phyloP scores from a whole-genome alignment of 1,140 invertebrate species.

The Eurosta solidaginis region DNA sequence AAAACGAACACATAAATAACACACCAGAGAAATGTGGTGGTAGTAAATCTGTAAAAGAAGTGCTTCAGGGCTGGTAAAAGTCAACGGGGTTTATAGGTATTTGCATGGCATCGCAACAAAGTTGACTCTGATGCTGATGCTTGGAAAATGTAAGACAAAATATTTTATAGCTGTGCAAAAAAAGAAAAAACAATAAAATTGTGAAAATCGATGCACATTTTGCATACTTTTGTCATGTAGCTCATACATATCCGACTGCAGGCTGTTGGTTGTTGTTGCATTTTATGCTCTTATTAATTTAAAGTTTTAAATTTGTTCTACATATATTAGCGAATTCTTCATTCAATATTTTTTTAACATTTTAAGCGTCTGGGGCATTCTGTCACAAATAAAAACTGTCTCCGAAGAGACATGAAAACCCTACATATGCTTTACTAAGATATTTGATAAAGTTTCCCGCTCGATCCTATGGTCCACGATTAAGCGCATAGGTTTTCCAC shows the following conservation, averaged over 20 bases:
- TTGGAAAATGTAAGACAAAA: neutral
- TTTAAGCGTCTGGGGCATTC: too few relatives aligned
- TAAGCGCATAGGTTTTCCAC: too few relatives aligned
- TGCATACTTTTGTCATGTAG: neutral
- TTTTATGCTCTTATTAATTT: neutral
- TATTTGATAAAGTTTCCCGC: too few relatives aligned
- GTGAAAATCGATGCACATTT: neutral
- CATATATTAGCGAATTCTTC: too few relatives aligned
- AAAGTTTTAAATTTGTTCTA: too few relatives aligned
- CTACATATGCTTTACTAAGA: too few relatives aligned
- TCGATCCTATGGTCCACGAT: too few relatives aligned
- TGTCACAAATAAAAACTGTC: too few relatives aligned
- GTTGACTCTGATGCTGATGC: neutral
- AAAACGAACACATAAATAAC: neutral
- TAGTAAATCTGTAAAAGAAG: neutral
- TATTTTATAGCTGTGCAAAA: neutral
- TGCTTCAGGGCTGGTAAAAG: neutral
- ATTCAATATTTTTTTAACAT: too few relatives aligned
- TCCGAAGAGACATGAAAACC: too few relatives aligned
- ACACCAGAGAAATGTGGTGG: neutral
- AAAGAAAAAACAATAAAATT: too few relatives aligned
- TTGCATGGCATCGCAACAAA: neutral
- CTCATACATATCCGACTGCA: too few relatives aligned
- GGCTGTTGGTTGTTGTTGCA: neutral
- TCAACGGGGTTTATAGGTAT: neutral